A percentile compares a stretch with the other conserved stretches of the same genome.
phyloP scores from a whole-genome alignment of 2,113 vertebrate species.

The Plecotus auritus region DNA sequence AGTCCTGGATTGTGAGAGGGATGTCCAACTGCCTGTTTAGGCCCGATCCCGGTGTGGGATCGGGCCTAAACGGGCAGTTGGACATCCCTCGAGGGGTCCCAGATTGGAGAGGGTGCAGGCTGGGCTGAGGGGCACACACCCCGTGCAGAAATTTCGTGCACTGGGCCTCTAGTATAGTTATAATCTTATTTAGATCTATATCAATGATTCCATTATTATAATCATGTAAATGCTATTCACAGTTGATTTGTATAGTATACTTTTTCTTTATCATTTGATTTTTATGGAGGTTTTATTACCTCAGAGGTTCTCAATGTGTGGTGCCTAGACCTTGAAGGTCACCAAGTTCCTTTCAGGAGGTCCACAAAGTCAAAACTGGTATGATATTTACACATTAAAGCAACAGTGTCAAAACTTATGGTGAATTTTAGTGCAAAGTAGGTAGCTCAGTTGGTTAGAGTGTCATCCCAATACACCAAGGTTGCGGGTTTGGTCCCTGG shows the following conservation, averaged over 20 bases:
- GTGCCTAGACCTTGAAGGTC: rapidly evolving
- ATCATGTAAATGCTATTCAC: background rate
- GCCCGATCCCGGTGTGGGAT: too few species aligned
- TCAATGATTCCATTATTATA: background rate
- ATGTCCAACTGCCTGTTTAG: too few species aligned
- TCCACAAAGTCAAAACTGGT: background rate
- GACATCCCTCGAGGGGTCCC: too few species aligned
- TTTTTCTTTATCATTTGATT: background rate
- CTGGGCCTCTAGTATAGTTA: background rate
- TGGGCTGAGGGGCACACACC: too few species aligned
- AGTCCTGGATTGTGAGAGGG: too few species aligned
- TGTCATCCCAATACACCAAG: too few species aligned
- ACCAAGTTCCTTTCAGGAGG: background rate
- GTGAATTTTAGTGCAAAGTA: background rate
- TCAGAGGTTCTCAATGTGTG: background rate
- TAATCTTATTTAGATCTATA: background rate
- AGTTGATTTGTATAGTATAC: background rate
- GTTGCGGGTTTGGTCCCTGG: too few species aligned
- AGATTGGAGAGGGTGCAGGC: too few species aligned
- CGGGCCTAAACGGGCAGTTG: too few species aligned
- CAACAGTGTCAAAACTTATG: background rate
- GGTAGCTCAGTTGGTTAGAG: too few species aligned
- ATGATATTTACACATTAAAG: background rate
- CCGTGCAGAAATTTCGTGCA: too few species aligned
- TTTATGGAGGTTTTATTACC: background rate